Base-by-base conservation (phyloP, 2,113 vertebrate genomes). In the Mustelus asterias region DNA sequence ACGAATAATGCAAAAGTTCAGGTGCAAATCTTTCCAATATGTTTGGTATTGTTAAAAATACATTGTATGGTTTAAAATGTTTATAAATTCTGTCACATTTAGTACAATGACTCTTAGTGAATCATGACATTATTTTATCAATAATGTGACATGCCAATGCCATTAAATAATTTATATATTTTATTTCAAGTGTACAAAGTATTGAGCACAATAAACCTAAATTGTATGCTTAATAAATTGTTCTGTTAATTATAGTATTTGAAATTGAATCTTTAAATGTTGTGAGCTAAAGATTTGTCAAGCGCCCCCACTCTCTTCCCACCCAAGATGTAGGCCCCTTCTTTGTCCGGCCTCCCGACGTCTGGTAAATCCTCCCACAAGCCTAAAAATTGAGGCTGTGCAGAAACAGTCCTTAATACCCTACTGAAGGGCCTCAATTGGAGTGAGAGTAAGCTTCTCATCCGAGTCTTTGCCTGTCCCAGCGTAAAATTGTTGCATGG, bases 11-110 rank as follows among this genome's bases (percentile, higher is more conserved):
- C 29, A 89, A 58, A 33, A 58, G 11, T 60, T 58, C 54, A 89
- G 22, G 54, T 89, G 48, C 2, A 33, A 89, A 24, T 88, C 44
- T 88, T 54, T 58, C 11, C 54, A 58, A 89, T 29, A 9, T 60
- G 54, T 58, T 88, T 54, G 48, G 44, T 33, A 58, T 24, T 88
- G 13, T 60, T 60, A 60, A 89, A 89, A 58, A 58, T 29, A 54
- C 11, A 33, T 89, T 33, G 33, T 14, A 60, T 89, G 13, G 65
- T 93, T 93, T 93, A 7, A 93, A 65, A 90, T 90, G 26, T 90
- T 90, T 33, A 90, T 24, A 90, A 90, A 93, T 65, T 67, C 89
- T 65, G 29, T 67, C 60, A 93, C 89, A 93, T 93, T 65, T 65
- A 33, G n/a, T 93, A 33, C 60, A 93, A 63, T 92, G 58, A 92